Evolutionary conservation across 2,888 invertebrate genomes (phyloP), one percentile per base, ranked within the genome.

Genomic region (Epinotia ramella): DNA sequence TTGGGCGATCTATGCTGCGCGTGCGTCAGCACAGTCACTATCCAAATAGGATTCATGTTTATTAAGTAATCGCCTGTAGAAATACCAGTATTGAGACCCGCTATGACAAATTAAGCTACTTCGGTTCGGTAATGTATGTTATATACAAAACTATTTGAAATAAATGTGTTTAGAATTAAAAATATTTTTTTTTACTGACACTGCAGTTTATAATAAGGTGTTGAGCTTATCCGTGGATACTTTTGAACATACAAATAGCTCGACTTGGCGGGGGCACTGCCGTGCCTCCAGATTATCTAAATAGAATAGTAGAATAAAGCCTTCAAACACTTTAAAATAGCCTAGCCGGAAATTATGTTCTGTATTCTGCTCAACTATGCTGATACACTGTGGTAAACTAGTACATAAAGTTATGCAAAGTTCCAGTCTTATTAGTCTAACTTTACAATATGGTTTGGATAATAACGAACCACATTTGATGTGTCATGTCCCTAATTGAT

Each of bases 11-110:
- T 72, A 63, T 67, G 72, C 72, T 57, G 46, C 13, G 24, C n/a
- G 71, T 76, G 71, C 76, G 76, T 76, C 76, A 76, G 60, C 57
- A 49, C 44, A 33, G 56, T 71, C 76, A 57, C 76, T 72, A 62
- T 53, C 56, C 71, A 72, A 72, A 76, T 72, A 76, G 62, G 67
- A 76, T 57, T 67, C 66, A 63, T 63, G 76, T 57, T 76, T 76
- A 33, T 46, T 66, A 72, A 76, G 56, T 62, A 72, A 62, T 57
- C 20, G 44, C 64, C 24, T 46, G 53, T 11, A 24, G 44, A 49
- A 65, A 67, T 56, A 62, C 44, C 72, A 57, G 63, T 72, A 64
- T 44, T 49, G 9, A 63, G 53, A 53, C 28, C 18, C 62, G 49
- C n/a, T 24, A 12, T 59, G 46, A 28, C 9, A 59, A 68, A 59